Conservation (phyloP, 2,888 invertebrate genomes). For the Plebejus argus region DNA sequence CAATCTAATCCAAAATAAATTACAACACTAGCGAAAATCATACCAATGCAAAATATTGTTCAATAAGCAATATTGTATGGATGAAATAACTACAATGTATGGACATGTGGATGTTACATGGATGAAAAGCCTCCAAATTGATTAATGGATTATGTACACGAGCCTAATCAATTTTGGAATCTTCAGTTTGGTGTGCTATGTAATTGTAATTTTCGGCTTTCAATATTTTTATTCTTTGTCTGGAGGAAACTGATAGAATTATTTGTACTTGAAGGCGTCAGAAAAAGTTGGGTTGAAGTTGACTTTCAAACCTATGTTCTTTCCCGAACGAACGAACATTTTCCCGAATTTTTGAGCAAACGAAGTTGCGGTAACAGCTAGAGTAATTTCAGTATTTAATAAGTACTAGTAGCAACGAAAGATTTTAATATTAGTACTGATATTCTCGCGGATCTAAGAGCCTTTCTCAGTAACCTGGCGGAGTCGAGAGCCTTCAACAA, state of each 20-base stretch:
- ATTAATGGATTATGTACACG: slow-evolving; percentile 22
- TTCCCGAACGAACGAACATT: no score
- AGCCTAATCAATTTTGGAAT: slow-evolving; percentile 13
- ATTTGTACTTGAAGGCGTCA: no score
- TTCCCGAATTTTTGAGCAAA: no score
- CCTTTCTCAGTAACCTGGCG: background rate
- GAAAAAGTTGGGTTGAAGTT: no score
- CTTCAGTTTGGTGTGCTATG: background rate
- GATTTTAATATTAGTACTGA: background rate
- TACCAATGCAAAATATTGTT: background rate
- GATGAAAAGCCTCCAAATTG: background rate
- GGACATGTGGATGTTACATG: slow-evolving; percentile 2
- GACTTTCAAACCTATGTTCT: no score
- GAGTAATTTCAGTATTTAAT: no score
- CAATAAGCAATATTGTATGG: background rate
- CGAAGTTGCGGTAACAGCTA: no score
- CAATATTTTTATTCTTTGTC: background rate
- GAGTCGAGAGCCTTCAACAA: background rate
- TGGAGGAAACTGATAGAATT: no score
- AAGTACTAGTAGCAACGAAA: background rate
- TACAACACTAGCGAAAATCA: background rate
- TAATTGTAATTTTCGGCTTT: background rate
- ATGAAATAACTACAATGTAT: background rate
- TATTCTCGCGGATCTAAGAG: background rate
- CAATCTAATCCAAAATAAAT: background rate